Evolutionary conservation across 1,140 invertebrate genomes (phyloP), one percentile per base, ranked within the genome.

Genomic region (Chironomus tepperi): DNA sequence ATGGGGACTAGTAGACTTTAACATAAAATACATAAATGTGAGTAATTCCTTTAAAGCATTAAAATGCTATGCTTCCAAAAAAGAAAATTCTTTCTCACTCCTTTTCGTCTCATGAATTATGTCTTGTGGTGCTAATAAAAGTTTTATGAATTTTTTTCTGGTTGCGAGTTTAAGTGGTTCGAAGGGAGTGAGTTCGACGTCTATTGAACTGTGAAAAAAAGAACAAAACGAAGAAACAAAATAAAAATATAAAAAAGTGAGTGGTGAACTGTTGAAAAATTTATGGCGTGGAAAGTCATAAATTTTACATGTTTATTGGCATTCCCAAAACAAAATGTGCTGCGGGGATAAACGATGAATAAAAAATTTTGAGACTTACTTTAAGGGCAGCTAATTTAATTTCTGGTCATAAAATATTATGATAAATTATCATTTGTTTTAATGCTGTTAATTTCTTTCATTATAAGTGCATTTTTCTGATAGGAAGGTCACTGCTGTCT

Each of bases 291-390:
- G 47, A 57, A 57, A 57, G 47, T 57, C 47, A 57, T 57, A 57
- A 57, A 57, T 57, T 57, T 57, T 57, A 57, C 8, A 57, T 57
- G 47, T 57, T 57, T 57, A 57, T 57, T 57, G 47, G 47, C 47
- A 57, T 57, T 57, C n/a, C 15, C n/a, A n/a, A 15, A 57, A 57
- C 47, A 57, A 12, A n/a, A 5, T 5, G n/a, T n/a, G 43, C 47
- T n/a, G n/a, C 12, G 12, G 47, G n/a, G n/a, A 57, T 9, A 15
- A 47, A 47, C 9, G n/a, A 57, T n/a, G 47, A 12, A 12, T 57
- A 57, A 47, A 47, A 43, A 47, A 12, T n/a, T 57, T 57, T 57
- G 47, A 34, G 24, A 34, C 2, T 34, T 5, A 15, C 12, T n/a
- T 57, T 12, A n/a, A 15, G 47, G 47, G 47, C 47, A 57, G 47